Evolutionary conservation across 2,797 vertebrate species (phyloP).

Genomic region (Potorous gilbertii): DNA sequence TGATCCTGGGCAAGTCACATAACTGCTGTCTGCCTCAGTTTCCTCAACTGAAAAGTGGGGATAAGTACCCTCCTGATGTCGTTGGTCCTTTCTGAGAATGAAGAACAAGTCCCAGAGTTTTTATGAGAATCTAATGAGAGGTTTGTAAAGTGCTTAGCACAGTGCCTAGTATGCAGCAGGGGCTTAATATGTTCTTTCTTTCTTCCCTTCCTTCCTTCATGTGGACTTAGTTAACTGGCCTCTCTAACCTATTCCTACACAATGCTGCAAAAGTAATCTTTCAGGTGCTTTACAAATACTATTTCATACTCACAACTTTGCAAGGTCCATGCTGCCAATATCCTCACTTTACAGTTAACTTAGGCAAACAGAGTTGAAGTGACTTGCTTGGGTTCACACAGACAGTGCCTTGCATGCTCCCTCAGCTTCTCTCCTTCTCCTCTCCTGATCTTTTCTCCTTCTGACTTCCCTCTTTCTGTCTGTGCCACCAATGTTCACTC

Average conservation of each 20-base stretch:
- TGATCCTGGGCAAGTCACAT: neutral
- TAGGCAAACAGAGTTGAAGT: slow-evolving; percentile 24
- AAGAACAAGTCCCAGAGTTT: neutral
- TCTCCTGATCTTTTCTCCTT: neutral
- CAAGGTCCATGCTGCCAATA: neutral
- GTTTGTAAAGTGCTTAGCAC: neutral
- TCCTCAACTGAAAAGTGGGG: neutral
- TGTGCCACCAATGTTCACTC: neutral
- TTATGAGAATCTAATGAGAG: neutral
- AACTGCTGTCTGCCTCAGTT: neutral
- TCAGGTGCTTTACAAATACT: slow-evolving; percentile 16
- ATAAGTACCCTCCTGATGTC: neutral
- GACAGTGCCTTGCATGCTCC: neutral
- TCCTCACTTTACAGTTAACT: slow-evolving; percentile 9
- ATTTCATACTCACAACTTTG: slow-evolving; percentile 27
- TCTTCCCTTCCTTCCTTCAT: neutral
- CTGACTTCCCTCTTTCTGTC: neutral
- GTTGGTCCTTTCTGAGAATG: neutral
- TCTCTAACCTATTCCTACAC: neutral
- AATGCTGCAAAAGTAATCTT: neutral
- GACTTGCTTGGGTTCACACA: neutral
- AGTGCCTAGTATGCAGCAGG: neutral
- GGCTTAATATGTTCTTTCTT: neutral
- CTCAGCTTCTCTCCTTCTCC: neutral
- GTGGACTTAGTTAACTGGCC: neutral